Percentiles rank a stretch among this genome's conserved stretches.
Conservation (phyloP, 2,888 invertebrate genomes). For the Tineola bisselliella region DNA sequence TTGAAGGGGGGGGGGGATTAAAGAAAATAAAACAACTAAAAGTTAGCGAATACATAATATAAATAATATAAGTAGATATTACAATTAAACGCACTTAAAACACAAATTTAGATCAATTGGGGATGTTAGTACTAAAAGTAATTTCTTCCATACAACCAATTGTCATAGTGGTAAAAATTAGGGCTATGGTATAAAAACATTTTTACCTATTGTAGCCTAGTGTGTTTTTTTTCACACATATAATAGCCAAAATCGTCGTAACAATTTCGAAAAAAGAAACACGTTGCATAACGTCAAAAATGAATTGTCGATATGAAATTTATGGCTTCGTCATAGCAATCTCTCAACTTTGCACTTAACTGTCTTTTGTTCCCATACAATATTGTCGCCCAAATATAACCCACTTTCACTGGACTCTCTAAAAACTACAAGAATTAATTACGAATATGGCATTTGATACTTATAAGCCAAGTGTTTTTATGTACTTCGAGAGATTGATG, state of each 20-base stretch:
- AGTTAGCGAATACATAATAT: too few relatives aligned
- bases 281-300: not conserved
- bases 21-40: too few relatives aligned
- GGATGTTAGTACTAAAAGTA: too few relatives aligned
- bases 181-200: too few relatives aligned
- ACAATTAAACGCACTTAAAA: too few relatives aligned
- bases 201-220: too few relatives aligned
- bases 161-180: too few relatives aligned
- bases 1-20: too few relatives aligned
- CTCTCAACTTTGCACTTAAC: slow-evolving; percentile 1
- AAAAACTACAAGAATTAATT: slow-evolving; percentile 12
- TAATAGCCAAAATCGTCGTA: not conserved
- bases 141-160: too few relatives aligned
- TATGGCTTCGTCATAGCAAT: slow-evolving; percentile 1
- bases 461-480: slow-evolving; percentile 7
- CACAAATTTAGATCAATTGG: too few relatives aligned
- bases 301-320: not conserved
- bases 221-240: not conserved
- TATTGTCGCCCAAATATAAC: slow-evolving; percentile 5
- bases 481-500: not conserved
- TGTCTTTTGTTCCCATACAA: slow-evolving; percentile 1
- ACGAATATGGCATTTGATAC: slow-evolving; percentile 9
- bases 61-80: too few relatives aligned
- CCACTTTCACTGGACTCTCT: slow-evolving; percentile 12
- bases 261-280: not conserved